phyloP scores from a whole-genome alignment of 2,113 vertebrate species.

The Channa maculata region DNA sequence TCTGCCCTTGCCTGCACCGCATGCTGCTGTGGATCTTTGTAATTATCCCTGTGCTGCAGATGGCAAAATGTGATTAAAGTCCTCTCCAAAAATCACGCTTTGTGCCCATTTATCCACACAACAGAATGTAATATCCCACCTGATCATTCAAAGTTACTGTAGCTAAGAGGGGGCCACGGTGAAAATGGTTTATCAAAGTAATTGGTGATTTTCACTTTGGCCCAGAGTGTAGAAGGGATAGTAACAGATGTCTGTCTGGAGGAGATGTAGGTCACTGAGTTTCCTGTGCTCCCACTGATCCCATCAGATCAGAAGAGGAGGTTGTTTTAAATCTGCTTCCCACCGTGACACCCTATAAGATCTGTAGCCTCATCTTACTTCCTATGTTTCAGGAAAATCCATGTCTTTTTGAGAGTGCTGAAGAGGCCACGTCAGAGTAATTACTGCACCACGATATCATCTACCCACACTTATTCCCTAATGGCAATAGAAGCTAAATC shows the following conservation, averaged over 20 bases:
- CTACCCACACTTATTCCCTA: slow-evolving; percentile 55
- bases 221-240: slow-evolving; percentile 49
- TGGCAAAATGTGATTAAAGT: slow-evolving; percentile 69
- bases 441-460: slow-evolving; percentile 69
- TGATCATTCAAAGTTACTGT: slow-evolving; percentile 38
- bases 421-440: slow-evolving; percentile 69
- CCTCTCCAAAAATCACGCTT: slow-evolving; percentile 32
- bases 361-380: slow-evolving; percentile 62
- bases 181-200: slow-evolving; percentile 62
- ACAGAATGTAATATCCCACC: slow-evolving; percentile 39
- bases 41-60: slow-evolving; percentile 71
- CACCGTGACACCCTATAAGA: slow-evolving; percentile 52
- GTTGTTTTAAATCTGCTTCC: slow-evolving; percentile 57
- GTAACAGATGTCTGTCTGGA: slow-evolving; percentile 67
- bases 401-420: slow-evolving; percentile 50
- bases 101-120: slow-evolving; percentile 37
- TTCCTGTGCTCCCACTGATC: slow-evolving; percentile 64
- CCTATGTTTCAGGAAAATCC: slow-evolving; percentile 65
- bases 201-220: slow-evolving; percentile 52
- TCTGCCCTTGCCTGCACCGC: slow-evolving; percentile 45
- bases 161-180: slow-evolving; percentile 22
- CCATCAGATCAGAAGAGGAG: slow-evolving; percentile 63
- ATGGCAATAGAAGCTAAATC: slow-evolving; percentile 41
- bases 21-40: slow-evolving; percentile 52
- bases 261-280: slow-evolving; percentile 75